Evolutionary conservation across 2,888 invertebrate species (phyloP).

Genomic region (Agrochola litura): DNA sequence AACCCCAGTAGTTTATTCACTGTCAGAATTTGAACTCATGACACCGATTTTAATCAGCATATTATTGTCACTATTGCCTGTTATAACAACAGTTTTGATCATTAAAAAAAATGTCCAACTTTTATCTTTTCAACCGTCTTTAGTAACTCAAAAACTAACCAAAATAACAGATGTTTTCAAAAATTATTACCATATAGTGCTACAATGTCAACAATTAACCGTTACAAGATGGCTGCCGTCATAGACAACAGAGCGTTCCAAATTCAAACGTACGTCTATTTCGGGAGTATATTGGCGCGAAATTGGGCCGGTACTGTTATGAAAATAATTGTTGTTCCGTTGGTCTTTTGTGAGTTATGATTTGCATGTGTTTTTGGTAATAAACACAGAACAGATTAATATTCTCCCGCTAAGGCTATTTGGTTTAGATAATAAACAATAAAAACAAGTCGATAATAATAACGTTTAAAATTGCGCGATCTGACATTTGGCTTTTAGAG

Average conservation of each 20-base stretch:
- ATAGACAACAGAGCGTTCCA: slow-evolving; percentile 67
- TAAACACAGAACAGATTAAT: slow-evolving; percentile 13
- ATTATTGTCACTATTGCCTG: background rate
- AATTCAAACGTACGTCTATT: slow-evolving; percentile 74
- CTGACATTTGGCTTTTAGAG: slow-evolving; percentile 34
- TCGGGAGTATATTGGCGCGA: slow-evolving; percentile 72
- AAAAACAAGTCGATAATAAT: slow-evolving; percentile 29
- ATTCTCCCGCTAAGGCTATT: slow-evolving; percentile 41
- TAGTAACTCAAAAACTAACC: background rate
- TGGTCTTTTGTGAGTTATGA: slow-evolving; percentile 54
- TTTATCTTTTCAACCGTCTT: background rate
- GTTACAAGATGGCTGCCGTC: slow-evolving; percentile 67
- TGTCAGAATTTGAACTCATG: slow-evolving; percentile 1
- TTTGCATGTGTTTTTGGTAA: slow-evolving; percentile 52
- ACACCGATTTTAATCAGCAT: slow-evolving; percentile 22
- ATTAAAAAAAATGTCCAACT: too few species aligned
- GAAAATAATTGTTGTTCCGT: slow-evolving; percentile 52
- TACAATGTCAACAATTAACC: slow-evolving; percentile 60
- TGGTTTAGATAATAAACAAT: slow-evolving; percentile 27
- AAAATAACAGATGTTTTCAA: slow-evolving; percentile 9
- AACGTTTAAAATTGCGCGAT: slow-evolving; percentile 21
- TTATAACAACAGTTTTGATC: too few species aligned
- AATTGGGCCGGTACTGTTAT: slow-evolving; percentile 70
- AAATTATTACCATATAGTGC: slow-evolving; percentile 54
- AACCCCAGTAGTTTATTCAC: slow-evolving; percentile 3